phyloP scores from a whole-genome alignment of 2,888 invertebrate genomes.

The Bellardia bayeri region DNA sequence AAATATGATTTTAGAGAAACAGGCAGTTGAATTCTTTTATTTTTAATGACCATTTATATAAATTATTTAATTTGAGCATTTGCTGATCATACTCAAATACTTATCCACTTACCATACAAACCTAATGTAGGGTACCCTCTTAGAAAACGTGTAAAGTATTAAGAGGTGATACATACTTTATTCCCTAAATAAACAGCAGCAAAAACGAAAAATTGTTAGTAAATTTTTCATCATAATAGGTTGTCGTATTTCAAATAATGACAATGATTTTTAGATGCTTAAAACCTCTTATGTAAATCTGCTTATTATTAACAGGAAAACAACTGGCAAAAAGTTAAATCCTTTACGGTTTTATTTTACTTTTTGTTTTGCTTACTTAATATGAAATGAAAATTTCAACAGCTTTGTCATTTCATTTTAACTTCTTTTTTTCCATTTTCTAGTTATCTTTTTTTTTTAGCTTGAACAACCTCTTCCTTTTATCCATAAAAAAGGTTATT shows the following conservation, averaged over 20 bases:
- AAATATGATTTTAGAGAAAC: no score
- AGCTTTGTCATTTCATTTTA: conserved; percentile 1
- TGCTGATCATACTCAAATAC: no score
- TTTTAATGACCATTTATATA: no score
- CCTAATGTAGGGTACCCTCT: background rate
- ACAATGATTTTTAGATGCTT: conserved; percentile 47
- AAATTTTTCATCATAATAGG: conserved; percentile 41
- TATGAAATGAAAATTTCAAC: conserved; percentile 20
- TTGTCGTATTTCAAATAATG: conserved; percentile 58
- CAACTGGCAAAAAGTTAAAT: conserved; percentile 5
- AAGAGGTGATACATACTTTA: conserved; percentile 27
- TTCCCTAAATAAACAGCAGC: background rate
- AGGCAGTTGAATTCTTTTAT: no score
- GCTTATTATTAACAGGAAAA: conserved; percentile 29
- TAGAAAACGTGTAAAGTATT: conserved; percentile 42
- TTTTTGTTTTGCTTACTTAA: background rate
- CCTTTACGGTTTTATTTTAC: background rate
- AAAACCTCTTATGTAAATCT: conserved; percentile 28
- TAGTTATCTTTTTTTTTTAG: background rate
- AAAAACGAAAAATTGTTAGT: background rate
- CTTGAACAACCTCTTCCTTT: background rate
- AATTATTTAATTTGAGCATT: no score
- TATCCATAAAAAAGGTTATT: conserved; percentile 4
- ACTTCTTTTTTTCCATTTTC: background rate
- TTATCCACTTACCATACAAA: background rate